Base-by-base conservation (phyloP, 1,140 invertebrate genomes). In the Yoshiicerus persimilis region DNA sequence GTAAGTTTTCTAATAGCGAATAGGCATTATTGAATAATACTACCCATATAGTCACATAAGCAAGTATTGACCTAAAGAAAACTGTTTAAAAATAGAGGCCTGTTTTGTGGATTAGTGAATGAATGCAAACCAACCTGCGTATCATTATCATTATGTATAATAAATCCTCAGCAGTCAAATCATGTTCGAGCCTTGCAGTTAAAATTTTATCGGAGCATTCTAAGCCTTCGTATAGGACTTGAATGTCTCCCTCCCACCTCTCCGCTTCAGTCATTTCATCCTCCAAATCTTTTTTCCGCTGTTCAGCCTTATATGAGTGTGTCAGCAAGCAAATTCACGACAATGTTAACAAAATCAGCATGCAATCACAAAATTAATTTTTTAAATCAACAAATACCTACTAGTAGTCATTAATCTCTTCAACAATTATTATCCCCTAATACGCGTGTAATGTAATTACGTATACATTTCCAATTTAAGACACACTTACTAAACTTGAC, bases 111-210 rank as follows among this genome's bases (percentile, higher is more conserved):
- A 70, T 62, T 62, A 88, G 41, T 41, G 32, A 32, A 25, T 39
- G 20, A 36, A 87, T 66, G 6, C 13, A 87, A 87, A 32, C 87
- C 62, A 86, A 96, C 96, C 94, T 96, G 95, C 92, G 95, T 95
- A 92, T 97, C 96, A 91, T 96, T 95, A 27, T n/a, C n/a, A n/a
- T n/a, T n/a, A n/a, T n/a, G n/a, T n/a, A n/a, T n/a, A 96, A 96
- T 90, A 96, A 93, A 93, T 97, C 96, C 91, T 96, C 95, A 90
- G 96, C 95, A 88, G 96, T 95, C 66, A 97, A 93, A 92, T 97
- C 96, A 92, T 96, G 95, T 91, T 96, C 95, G 91, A 96, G 93
- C 91, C 95, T 94, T 91, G 95, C 95, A 91, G 95, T 95, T 92
- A 97, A 84, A 47, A 86, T 87, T 80, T 87, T 90, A 84, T 89